phyloP scores from a whole-genome alignment of 2,797 vertebrate genomes.

The Falco cherrug region DNA sequence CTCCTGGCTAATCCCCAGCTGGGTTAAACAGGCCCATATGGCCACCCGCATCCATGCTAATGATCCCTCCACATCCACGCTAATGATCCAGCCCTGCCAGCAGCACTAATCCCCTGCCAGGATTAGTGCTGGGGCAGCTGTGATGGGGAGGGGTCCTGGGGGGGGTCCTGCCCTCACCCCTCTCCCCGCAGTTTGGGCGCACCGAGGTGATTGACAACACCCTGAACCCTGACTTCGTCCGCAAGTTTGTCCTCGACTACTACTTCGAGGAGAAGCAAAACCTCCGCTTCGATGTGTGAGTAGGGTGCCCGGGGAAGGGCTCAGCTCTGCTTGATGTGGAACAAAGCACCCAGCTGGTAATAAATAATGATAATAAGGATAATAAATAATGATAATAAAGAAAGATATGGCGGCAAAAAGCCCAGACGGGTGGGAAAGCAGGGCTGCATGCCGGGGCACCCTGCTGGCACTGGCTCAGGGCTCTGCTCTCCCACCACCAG shows the following conservation, averaged over 20 bases:
- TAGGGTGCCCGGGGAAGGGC: neutral
- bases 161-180: neutral
- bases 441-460: neutral
- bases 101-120: neutral
- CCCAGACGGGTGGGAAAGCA: accelerated
- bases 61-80: neutral
- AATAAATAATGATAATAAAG: neutral
- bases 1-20: neutral
- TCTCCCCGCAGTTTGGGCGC: slow-evolving; percentile 86
- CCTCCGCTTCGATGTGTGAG: slow-evolving; percentile 96
- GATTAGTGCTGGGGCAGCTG: slow-evolving; percentile 31
- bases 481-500: slow-evolving; percentile 73
- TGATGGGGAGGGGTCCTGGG: neutral
- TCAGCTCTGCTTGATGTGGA: neutral
- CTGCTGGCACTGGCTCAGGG: neutral
- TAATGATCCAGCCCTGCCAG: neutral
- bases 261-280: slow-evolving; percentile 99
- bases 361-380: neutral
- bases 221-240: slow-evolving; percentile 94
- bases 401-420: neutral
- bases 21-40: slow-evolving; percentile 50
- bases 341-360: neutral
- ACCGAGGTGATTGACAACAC: slow-evolving; percentile 98
- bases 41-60: neutral
- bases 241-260: slow-evolving; percentile 96